Evolutionary conservation across 2,113 vertebrate species (phyloP), one percentile per base, ranked within the genome.

Genomic region (Misgurnus mizolepis): DNA sequence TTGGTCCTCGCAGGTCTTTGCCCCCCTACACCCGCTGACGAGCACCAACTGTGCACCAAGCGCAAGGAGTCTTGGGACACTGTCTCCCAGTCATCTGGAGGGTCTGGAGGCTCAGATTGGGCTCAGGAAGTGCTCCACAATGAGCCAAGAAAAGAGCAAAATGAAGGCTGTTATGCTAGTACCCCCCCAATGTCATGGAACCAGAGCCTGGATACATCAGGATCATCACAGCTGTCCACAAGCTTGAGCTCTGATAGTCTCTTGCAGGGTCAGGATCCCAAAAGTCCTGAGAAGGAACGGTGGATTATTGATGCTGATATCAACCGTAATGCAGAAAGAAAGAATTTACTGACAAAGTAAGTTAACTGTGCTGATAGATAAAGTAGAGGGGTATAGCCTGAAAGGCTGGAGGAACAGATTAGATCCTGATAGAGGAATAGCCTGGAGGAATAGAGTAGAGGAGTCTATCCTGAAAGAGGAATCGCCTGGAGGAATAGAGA

Each of bases 191-290:
- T 90, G 0, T 93, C 94, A 0, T 98, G 96, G 60, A 94, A 93
- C 0, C 82, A 95, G 69, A 99, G 96, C 88, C 90, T 99, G 55
- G 95, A 98, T 87, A 98, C 95, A 4, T 92, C 93, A 1, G 92
- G 89, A 1, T 99, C 95, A 0, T 98, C 95, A 0, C 96, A 97
- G 89, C 94, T 98, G 5, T 98, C 96, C 15, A 98, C 95, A 90
- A 99, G 97, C 87, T 86, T 95, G 10, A 95, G 95, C 87, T 99
- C 97, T 0, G 96, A 97, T 65, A 92, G 94, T 82, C 61, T 93
- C 2, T 89, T 92, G 12, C 93, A 94, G 0, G 90, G 89, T 0
- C 94, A 85, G 64, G 91, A 92, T 1, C 76, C 84, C 80, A 92
- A 88, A 81, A 94, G 94, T 67, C 92, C 91, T 0, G 89, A 93